Evolutionary conservation across 2,113 vertebrate genomes (phyloP).

Genomic region (Notiomystis cincta): DNA sequence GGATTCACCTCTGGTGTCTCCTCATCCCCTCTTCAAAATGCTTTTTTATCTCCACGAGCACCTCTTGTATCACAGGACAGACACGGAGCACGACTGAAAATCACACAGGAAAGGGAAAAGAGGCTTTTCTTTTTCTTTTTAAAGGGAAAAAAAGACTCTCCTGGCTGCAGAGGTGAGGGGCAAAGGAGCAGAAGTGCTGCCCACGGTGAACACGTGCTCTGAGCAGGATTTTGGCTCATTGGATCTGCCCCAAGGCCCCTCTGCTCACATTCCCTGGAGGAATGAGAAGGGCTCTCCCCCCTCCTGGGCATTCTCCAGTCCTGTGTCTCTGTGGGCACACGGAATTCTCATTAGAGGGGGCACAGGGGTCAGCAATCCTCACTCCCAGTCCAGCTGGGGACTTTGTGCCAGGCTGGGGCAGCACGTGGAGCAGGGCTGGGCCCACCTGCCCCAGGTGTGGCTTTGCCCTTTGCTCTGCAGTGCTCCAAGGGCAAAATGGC

Average conservation of each 20-base stretch:
- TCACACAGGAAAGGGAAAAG: background rate
- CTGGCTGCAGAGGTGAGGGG: background rate
- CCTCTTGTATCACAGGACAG: background rate
- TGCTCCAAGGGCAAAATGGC: background rate
- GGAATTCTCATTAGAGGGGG: accelerated
- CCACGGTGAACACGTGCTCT: accelerated
- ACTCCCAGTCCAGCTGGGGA: accelerated
- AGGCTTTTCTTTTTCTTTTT: accelerated
- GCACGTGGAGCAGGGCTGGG: accelerated
- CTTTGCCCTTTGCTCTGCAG: background rate
- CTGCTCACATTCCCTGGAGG: accelerated
- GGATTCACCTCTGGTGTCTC: background rate
- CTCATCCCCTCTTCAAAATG: background rate
- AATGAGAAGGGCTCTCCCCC: background rate
- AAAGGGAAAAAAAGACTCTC: background rate
- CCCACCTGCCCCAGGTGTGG: background rate
- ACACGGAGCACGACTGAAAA: accelerated
- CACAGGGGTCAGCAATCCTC: accelerated
- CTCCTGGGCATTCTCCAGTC: background rate
- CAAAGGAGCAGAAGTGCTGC: background rate
- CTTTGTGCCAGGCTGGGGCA: background rate
- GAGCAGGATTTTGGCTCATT: background rate
- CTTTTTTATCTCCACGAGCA: background rate
- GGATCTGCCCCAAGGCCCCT: background rate
- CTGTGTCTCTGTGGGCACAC: background rate